phyloP scores from a whole-genome alignment of 2,888 invertebrate genomes.

The Melanostoma scalare region DNA sequence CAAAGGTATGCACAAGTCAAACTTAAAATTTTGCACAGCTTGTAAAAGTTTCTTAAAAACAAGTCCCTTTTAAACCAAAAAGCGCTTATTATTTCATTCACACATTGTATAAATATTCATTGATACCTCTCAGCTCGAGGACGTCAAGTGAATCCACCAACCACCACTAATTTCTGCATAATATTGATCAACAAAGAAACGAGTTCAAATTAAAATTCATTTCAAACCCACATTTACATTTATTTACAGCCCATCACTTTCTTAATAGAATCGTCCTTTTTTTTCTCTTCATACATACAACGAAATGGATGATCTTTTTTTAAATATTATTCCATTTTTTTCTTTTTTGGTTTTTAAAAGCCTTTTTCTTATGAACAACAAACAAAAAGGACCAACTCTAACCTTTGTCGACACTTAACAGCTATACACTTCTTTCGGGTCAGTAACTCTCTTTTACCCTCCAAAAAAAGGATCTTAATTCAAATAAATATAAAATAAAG shows the following conservation, averaged over 20 bases:
- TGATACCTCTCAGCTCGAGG: not conserved
- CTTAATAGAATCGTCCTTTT: conserved; percentile 45
- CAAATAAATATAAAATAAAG: conserved; percentile 8
- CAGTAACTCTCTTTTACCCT: conserved; percentile 34
- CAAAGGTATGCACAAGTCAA: too few species aligned
- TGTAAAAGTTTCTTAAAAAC: not conserved
- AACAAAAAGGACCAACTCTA: conserved; percentile 38
- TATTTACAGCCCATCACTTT: conserved; percentile 66
- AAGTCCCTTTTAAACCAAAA: not conserved
- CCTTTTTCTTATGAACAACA: conserved; percentile 10
- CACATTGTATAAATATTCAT: not conserved
- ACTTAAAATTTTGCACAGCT: not conserved
- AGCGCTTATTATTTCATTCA: not conserved
- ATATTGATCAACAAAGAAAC: conserved; percentile 28
- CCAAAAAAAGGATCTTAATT: not conserved
- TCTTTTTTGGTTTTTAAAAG: conserved; percentile 9
- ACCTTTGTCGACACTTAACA: conserved; percentile 65
- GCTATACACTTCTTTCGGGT: conserved; percentile 53
- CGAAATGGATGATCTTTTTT: conserved; percentile 57
- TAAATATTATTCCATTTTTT: conserved; percentile 47
- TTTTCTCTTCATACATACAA: not conserved
- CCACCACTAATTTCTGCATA: conserved; percentile 29
- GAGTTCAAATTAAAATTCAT: conserved; percentile 59
- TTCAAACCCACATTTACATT: conserved; percentile 59
- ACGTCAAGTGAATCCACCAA: not conserved